Conservation (phyloP, 2,888 invertebrate species). For the Ametastegia equiseti region DNA sequence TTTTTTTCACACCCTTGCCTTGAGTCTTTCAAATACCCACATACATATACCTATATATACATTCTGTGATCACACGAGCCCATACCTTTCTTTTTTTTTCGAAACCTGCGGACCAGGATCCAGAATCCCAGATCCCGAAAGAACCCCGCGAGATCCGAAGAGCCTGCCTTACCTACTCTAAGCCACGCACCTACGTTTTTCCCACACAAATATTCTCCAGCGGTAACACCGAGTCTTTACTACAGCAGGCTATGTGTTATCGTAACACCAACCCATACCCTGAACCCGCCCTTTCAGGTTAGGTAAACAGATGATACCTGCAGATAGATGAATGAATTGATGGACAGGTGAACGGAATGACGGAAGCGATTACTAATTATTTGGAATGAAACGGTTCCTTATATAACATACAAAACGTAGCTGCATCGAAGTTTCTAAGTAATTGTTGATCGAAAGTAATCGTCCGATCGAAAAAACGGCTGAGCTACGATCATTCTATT, state of each 20-base stretch:
- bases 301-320: conserved; percentile 2
- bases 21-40: conserved; percentile 10
- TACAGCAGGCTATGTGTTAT: conserved; percentile 26
- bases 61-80: not conserved
- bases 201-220: conserved; percentile 66
- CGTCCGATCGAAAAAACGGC: too few species aligned
- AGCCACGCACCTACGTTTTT: conserved; percentile 62
- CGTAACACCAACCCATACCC: not conserved
- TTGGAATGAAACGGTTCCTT: not conserved
- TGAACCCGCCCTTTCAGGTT: not conserved
- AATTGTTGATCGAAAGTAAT: too few species aligned
- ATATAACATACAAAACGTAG: not conserved
- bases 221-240: not conserved
- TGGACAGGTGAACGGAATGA: conserved; percentile 1
- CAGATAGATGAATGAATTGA: conserved; percentile 12
- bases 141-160: conserved; percentile 19
- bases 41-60: not conserved
- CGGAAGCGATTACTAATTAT: not conserved
- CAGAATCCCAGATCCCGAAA: conserved; percentile 25
- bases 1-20: conserved; percentile 13
- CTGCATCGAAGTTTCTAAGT: too few species aligned
- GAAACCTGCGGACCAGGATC: conserved; percentile 21
- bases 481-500: too few species aligned
- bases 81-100: not conserved
- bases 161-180: conserved; percentile 51